Evolutionary conservation across 2,888 invertebrate species (phyloP).

Genomic region (Cataglyphis cursor): DNA sequence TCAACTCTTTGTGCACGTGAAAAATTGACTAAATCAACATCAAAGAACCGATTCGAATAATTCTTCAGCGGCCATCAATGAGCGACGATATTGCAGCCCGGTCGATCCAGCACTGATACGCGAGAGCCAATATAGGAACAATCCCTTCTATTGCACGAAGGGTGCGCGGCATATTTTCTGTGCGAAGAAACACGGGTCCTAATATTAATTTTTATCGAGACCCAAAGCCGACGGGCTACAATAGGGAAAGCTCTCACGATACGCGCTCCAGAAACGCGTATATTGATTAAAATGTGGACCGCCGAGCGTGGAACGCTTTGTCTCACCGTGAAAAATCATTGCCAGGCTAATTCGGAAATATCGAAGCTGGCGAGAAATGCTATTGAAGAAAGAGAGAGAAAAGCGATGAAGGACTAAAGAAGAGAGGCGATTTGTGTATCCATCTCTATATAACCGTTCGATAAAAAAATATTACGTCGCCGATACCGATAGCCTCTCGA

Average conservation of each 20-base stretch:
- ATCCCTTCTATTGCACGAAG: slow-evolving; percentile 73
- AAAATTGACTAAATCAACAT: slow-evolving; percentile 57
- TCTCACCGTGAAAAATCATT: slow-evolving; percentile 82
- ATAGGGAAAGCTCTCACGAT: slow-evolving; percentile 72
- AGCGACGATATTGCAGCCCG: slow-evolving; percentile 48
- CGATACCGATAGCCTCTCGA: slow-evolving; percentile 73
- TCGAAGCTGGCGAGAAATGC: slow-evolving; percentile 66
- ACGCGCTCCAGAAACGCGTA: slow-evolving; percentile 65
- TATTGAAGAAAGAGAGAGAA: slow-evolving; percentile 29
- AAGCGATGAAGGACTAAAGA: slow-evolving; percentile 36
- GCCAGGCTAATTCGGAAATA: slow-evolving; percentile 85
- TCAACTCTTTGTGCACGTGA: neutral
- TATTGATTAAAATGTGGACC: slow-evolving; percentile 86
- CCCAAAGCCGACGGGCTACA: slow-evolving; percentile 78
- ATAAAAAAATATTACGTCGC: slow-evolving; percentile 75
- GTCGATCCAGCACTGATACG: slow-evolving; percentile 57
- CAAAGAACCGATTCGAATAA: slow-evolving; percentile 74
- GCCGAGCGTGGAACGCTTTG: slow-evolving; percentile 83
- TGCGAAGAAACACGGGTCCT: slow-evolving; percentile 84
- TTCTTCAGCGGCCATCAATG: slow-evolving; percentile 50
- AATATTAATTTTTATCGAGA: slow-evolving; percentile 85
- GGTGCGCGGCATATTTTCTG: slow-evolving; percentile 83
- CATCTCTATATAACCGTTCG: slow-evolving; percentile 68
- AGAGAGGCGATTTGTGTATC: slow-evolving; percentile 68
- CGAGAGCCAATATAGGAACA: slow-evolving; percentile 75